phyloP scores from a whole-genome alignment of 2,113 vertebrate species.

The Notothenia coriiceps region DNA sequence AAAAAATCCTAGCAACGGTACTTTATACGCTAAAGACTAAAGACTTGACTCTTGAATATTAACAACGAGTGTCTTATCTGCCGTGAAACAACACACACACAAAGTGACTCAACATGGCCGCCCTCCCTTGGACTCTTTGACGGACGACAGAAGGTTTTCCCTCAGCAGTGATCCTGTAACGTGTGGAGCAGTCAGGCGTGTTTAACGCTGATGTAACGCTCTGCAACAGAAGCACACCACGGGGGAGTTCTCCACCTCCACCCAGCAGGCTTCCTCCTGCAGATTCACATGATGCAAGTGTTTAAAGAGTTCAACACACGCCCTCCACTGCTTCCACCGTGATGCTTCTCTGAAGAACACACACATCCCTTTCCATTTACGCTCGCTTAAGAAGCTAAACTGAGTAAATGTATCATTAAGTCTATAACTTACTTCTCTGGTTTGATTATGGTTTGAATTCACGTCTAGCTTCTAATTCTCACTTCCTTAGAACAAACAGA shows the following conservation, averaged over 20 bases:
- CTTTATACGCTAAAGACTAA: no score
- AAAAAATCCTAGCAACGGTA: no score
- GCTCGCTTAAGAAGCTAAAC: no score
- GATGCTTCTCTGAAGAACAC: no score
- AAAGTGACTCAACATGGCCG: background rate
- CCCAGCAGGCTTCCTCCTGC: background rate
- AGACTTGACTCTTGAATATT: no score
- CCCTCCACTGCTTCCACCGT: background rate
- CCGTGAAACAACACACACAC: background rate
- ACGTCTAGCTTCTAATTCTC: no score
- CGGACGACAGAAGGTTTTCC: background rate
- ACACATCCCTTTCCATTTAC: no score
- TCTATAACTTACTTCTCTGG: no score
- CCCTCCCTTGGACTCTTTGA: background rate
- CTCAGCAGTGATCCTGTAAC: background rate
- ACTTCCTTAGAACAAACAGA: no score
- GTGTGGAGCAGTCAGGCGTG: background rate
- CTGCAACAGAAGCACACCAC: slow-evolving; percentile 13
- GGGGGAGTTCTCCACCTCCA: slow-evolving; percentile 12
- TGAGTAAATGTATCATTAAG: no score
- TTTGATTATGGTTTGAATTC: no score
- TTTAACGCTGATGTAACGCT: slow-evolving; percentile 55
- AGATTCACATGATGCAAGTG: slow-evolving; percentile 40
- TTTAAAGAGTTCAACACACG: background rate
- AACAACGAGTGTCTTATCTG: no score